A percentile compares a stretch with the other conserved stretches of the same genome.
phyloP scores from a whole-genome alignment of 2,888 invertebrate genomes.

The Cerceris ruficornis region DNA sequence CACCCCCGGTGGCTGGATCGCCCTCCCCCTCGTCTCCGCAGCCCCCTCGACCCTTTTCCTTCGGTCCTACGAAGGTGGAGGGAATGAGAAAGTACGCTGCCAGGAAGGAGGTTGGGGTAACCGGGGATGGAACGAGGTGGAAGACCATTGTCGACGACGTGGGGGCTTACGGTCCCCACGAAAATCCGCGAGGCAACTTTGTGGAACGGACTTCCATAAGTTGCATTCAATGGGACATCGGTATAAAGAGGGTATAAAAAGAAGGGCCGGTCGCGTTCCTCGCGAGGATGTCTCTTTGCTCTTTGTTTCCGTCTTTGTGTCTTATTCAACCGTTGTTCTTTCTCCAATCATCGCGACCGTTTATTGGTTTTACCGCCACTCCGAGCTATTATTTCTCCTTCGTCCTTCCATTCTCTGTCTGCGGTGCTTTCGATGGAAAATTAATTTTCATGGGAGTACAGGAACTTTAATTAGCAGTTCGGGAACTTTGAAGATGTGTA shows the following conservation, averaged over 20 bases:
- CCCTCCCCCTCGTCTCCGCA: constrained; percentile 30
- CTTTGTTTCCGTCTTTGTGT: constrained; percentile 45
- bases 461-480: neutral
- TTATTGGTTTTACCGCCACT: constrained; percentile 32
- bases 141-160: constrained; percentile 73
- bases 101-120: constrained; percentile 48
- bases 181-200: constrained; percentile 75
- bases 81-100: constrained; percentile 73
- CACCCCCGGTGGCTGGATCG: constrained; percentile 46
- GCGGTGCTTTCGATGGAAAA: constrained; percentile 7
- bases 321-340: constrained; percentile 37
- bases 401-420: constrained; percentile 13
- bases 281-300: constrained; percentile 38
- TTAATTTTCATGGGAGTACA: neutral
- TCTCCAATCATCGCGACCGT: constrained; percentile 11
- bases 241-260: constrained; percentile 74
- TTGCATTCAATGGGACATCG: constrained; percentile 76
- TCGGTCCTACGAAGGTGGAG: constrained; percentile 57
- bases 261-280: constrained; percentile 55
- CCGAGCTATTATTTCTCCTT: constrained; percentile 8
- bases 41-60: constrained; percentile 50
- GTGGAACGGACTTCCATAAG: constrained; percentile 75
- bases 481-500: too few relatives aligned
- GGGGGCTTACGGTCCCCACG: constrained; percentile 68
- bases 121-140: constrained; percentile 39